These are phyloP conservation scores for Buceros bicornis DNA, from an alignment of 2,797 vertebrate species.

Conservation along the genomic window DNA sequence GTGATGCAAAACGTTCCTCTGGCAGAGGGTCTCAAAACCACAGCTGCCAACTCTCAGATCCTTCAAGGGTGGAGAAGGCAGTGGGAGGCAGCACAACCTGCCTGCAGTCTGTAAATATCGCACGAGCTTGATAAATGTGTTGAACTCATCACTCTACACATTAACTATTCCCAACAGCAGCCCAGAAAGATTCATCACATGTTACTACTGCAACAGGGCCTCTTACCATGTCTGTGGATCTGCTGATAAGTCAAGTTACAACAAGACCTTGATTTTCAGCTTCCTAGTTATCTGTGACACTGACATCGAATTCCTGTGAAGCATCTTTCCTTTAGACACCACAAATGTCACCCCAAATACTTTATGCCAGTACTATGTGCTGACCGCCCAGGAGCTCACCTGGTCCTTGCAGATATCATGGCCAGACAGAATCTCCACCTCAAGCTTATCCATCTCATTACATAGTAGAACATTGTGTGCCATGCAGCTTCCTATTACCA, in stretches of 20 bases:
- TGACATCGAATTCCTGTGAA: neutral
- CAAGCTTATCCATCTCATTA: neutral
- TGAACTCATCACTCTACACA: neutral
- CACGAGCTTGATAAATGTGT: neutral
- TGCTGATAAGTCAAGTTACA: neutral
- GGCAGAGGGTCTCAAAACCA: neutral
- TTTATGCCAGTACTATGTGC: neutral
- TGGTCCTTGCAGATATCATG: neutral
- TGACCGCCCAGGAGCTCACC: neutral
- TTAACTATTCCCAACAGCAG: neutral
- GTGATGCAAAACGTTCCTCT: neutral
- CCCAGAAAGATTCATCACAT: neutral
- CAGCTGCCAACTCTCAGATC: neutral
- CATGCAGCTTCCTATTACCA: neutral
- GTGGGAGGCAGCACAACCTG: neutral
- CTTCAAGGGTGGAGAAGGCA: neutral
- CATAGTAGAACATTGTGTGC: fast-evolving
- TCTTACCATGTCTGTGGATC: neutral
- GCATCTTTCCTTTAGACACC: neutral
- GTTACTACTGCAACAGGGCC: neutral
- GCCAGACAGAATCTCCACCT: neutral
- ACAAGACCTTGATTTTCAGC: neutral
- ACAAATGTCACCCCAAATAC: neutral
- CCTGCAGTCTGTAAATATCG: neutral
- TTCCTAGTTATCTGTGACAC: neutral